Evolutionary conservation across 2,888 invertebrate genomes (phyloP), one percentile per base, ranked within the genome.

Genomic region (Mythimna lalbum): DNA sequence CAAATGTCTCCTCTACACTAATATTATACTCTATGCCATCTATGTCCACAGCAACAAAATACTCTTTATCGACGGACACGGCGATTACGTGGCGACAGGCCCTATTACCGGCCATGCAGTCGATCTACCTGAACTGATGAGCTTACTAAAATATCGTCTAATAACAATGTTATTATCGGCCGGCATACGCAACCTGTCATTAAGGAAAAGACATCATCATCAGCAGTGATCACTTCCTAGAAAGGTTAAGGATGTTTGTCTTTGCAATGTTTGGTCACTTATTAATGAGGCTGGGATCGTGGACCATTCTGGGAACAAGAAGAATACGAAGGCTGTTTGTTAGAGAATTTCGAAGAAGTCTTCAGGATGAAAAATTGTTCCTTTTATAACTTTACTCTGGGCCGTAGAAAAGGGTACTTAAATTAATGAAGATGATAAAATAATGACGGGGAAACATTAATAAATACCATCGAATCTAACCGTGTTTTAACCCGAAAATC

Each of bases 41-140:
- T 69, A 63, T 78, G 79, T 81, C 73, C 63, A 69, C 65, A 68
- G 69, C 80, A 79, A 81, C 78, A 80, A 86, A 86, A 87, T 86
- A 84, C 81, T 75, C 69, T 80, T 78, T 87, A 87, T 87, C 86
- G 78, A 74, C 80, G 86, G 86, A 82, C 84, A 86, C 69, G 83
- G 85, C 80, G 87, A 91, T 92, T 91, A 91, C 81, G 83, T 90
- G 92, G 92, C 92, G 93, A 92, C 92, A 91, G 88, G 69, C 78
- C 83, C 86, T 87, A 90, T 90, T 88, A 87, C 79, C 65, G 66
- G 50, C 56, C 57, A 21, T 76, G 67, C 23, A 60, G 72, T 64
- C 81, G 69, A 80, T 80, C 77, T 88, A 88, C 88, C 88, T 86
- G 87, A 71, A 73, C 78, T 73, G 81, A 85, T 80, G 82, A 80